Percentiles rank a stretch among this genome's conserved stretches.
These are phyloP conservation scores for Drosophila mercatorum DNA, from an alignment of 2,888 invertebrate species.

Conservation along the genomic window DNA sequence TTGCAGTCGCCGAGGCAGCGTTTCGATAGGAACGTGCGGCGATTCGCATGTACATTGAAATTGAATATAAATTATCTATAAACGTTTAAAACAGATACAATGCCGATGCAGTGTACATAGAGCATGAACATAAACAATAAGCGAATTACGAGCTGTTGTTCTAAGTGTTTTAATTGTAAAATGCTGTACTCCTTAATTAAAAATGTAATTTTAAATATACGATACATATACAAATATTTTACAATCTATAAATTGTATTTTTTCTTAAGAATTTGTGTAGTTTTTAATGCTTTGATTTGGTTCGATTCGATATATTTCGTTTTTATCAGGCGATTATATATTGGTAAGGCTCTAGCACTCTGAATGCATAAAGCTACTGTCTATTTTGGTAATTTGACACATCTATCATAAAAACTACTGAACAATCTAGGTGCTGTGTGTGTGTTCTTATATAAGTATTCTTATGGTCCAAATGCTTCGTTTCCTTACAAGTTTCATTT, in stretches of 20 bases:
- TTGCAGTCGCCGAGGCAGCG: constrained; percentile 8
- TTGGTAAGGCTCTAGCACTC: background rate
- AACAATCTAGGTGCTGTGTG: constrained; percentile 6
- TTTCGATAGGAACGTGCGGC: constrained; percentile 20
- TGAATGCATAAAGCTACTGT: background rate
- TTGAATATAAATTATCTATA: constrained; percentile 53
- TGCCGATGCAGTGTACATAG: constrained; percentile 62
- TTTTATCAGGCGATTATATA: background rate
- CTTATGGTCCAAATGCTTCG: constrained; percentile 3
- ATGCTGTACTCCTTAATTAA: constrained; percentile 75
- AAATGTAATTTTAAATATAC: constrained; percentile 57
- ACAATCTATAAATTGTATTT: constrained; percentile 29
- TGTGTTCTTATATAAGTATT: constrained; percentile 3
- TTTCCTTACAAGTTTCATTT: constrained; percentile 36
- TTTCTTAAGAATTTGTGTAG: constrained; percentile 1
- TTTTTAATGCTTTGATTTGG: background rate
- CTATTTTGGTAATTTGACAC: constrained; percentile 5
- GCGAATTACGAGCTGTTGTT: constrained; percentile 56
- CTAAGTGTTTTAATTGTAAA: constrained; percentile 68
- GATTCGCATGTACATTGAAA: constrained; percentile 61
- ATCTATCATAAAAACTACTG: background rate
- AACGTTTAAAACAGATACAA: constrained; percentile 44
- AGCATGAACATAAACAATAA: constrained; percentile 59
- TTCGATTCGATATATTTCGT: constrained; percentile 3
- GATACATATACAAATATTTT: constrained; percentile 59